These are phyloP conservation scores for Fregata magnificens DNA, from an alignment of 2,113 vertebrate species.

Conservation along the genomic window DNA sequence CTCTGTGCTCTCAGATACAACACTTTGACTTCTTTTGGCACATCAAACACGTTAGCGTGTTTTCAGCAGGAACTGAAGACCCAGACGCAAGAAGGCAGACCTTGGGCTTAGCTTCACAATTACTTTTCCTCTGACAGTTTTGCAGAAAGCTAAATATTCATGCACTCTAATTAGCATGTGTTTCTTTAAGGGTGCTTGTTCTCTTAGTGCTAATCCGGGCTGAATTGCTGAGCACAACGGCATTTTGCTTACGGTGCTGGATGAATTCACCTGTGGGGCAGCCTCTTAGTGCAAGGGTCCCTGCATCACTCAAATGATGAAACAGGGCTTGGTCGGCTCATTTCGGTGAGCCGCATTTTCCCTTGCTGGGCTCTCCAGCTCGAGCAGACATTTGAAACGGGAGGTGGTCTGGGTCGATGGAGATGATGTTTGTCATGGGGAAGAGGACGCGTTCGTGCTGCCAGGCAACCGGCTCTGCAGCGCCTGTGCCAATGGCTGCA, in stretches of 20 bases:
- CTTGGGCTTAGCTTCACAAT: not conserved
- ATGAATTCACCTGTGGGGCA: not conserved
- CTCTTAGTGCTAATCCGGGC: not conserved
- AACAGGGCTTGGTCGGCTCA: not conserved
- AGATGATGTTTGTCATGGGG: not conserved
- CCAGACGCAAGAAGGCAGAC: not conserved
- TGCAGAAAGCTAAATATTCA: not conserved
- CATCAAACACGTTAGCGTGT: not conserved
- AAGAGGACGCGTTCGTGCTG: slow-evolving; percentile 39
- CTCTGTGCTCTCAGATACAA: not conserved
- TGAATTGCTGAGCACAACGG: not conserved
- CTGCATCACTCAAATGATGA: not conserved
- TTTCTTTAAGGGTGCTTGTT: slow-evolving; percentile 9
- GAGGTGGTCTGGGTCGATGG: slow-evolving; percentile 1
- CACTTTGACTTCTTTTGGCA: not conserved
- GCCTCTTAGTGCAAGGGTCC: not conserved
- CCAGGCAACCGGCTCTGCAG: slow-evolving; percentile 61
- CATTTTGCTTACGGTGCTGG: not conserved
- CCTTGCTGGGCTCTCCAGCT: not conserved
- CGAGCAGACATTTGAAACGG: not conserved
- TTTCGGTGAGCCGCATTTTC: accelerated
- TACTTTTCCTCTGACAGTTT: not conserved
- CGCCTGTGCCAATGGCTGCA: slow-evolving; percentile 33
- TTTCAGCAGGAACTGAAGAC: not conserved
- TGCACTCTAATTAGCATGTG: not conserved